These are phyloP conservation scores for Heliocidaris erythrogramma DNA, from an alignment of 35 echinoderm and acorn worm genomes.

Conservation along the genomic window DNA sequence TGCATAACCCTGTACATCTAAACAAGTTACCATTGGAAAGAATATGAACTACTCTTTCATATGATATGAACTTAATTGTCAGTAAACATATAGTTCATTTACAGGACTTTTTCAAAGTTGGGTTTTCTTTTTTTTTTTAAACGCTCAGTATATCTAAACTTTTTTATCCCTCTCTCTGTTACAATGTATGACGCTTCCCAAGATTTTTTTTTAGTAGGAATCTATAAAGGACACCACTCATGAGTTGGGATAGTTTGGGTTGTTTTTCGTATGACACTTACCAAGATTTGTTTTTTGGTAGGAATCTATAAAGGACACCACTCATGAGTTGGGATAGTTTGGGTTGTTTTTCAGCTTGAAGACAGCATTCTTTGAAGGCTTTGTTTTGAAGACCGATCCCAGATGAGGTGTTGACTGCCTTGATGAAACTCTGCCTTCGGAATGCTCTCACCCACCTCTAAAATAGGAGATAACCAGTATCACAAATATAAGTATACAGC, in stretches of 20 bases:
- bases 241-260: conserved; percentile 19
- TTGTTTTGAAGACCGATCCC: conserved; percentile 6
- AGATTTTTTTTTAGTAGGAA: conserved; percentile 30
- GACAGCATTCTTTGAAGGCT: background rate
- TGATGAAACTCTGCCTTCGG: conserved; percentile 28
- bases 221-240: background rate
- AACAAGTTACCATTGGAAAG: too few species aligned
- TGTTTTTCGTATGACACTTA: conserved; percentile 45
- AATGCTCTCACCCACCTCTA: conserved; percentile 29
- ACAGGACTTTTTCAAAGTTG: too few species aligned
- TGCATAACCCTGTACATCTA: too few species aligned
- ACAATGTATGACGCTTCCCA: background rate
- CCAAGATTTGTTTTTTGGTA: conserved; percentile 31
- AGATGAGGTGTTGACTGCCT: conserved; percentile 20
- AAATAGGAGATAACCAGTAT: background rate
- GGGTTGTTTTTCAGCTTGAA: conserved; percentile 20
- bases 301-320: background rate
- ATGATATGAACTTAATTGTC: too few species aligned
- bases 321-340: conserved; percentile 1
- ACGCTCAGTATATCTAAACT: too few species aligned
- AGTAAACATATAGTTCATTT: too few species aligned
- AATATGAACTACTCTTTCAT: too few species aligned
- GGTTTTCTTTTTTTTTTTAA: too few species aligned
- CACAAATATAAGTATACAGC: too few species aligned
- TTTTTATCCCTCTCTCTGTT: background rate